These are phyloP conservation scores for Oreamnos americanus DNA, from an alignment of 2,113 vertebrate species.

Conservation along the genomic window DNA sequence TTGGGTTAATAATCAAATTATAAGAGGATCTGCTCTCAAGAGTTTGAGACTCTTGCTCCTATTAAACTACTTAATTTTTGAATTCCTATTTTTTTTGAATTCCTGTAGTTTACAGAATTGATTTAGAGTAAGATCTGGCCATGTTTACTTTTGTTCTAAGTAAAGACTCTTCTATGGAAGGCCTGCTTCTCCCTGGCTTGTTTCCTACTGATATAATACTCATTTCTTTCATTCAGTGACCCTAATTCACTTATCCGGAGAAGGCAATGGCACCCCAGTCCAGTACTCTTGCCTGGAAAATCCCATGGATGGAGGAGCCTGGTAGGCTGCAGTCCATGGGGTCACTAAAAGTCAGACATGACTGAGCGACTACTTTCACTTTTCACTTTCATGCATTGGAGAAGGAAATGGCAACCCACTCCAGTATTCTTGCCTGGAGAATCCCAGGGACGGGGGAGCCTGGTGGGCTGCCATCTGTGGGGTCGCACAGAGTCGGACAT, in stretches of 20 bases:
- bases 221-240: neutral
- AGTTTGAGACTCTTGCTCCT: neutral
- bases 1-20: neutral
- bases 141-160: conserved; percentile 6
- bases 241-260: neutral
- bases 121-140: neutral
- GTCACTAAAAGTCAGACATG: too few species aligned
- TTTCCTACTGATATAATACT: neutral
- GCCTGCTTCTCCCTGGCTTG: neutral
- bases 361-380: too few species aligned
- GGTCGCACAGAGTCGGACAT: too few species aligned
- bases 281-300: too few species aligned
- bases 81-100: neutral
- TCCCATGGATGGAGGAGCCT: too few species aligned
- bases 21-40: neutral
- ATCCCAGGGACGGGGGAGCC: too few species aligned
- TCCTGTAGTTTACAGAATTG: neutral
- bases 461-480: too few species aligned
- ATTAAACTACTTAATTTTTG: neutral
- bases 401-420: too few species aligned
- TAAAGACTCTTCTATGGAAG: neutral
- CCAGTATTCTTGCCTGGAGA: too few species aligned
- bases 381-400: too few species aligned
- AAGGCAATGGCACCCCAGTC: too few species aligned
- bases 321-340: too few species aligned